Base-by-base conservation (phyloP, 2,797 vertebrate species). In the Lagorchestes hirsutus region DNA sequence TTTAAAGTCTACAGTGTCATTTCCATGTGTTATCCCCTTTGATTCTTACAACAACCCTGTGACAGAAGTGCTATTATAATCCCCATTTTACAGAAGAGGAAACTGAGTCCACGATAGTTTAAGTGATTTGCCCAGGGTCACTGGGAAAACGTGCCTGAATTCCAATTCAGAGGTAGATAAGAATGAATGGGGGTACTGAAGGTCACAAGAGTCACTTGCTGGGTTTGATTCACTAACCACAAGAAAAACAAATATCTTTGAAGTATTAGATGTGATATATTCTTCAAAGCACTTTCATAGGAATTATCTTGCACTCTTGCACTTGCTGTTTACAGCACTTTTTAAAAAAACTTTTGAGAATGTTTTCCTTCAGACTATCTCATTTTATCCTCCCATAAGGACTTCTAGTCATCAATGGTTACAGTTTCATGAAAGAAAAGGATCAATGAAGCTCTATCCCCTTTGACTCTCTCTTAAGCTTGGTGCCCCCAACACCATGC, bases 341-440 rank as follows among this genome's bases (percentile, higher is more conserved):
- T 6, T 67, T 34, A 2, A 46, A 46, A 46, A 46, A 52, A 57
- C 13, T 95, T 95, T 93, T 22, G 90, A 54, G 95, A 9, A 6
- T 91, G 59, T 52, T 34, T 96, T 95, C 46, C 55, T 93, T 90
- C 57, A 4, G 4, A 14, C 22, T 93, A 87, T 55, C 40, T 40
- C 54, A 92, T 93, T 94, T 95, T 13, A 28, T 67, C 34, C 22
- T 40, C 74, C 56, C 12, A 87, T 90, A 92, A 3, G 54, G 92
- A 91, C 16, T 18, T n/a, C 50, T 67, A 94, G 90, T n/a, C 93
- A 74, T 93, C 29, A 58, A 4, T 90, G 40, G 54, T 8, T 12
- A 92, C 34, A 46, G 27, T 40, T 6, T 82, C 31, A 31, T 28
- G 93, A 91, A 92, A 96, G 94, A 18, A 50, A 2, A 58, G 40